Base-by-base conservation (phyloP, 2,113 vertebrate species). In the Asarcornis scutulata region DNA sequence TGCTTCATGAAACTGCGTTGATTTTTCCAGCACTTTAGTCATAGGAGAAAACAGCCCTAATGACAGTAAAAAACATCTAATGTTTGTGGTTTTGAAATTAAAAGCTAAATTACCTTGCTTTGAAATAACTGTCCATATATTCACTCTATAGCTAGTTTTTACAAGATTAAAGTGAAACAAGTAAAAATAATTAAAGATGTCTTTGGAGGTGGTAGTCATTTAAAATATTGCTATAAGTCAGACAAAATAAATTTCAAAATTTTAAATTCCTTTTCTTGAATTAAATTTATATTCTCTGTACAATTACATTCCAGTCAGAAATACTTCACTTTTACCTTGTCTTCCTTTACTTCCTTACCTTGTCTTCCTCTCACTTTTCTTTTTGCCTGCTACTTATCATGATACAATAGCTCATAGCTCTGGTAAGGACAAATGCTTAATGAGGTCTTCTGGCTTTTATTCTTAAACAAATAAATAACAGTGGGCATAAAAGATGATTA, bases 391-490 rank as follows among this genome's bases (percentile, higher is more conserved):
- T 86, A n/a, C 20, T 16, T 91, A 11, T 53, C 34, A 48, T 73
- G 15, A 38, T 18, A 53, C 8, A 75, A 34, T 67, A 59, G 2
- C 4, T 36, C 25, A 68, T 27, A 32, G 18, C 14, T 73, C 20
- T 0, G 0, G 59, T 44, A 81, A 53, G n/a, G 26, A 14, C 29
- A 75, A 75, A 53, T 22, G 4, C 5, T 72, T 84, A 46, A 83
- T 89, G 89, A 76, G 80, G 60, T 48, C 8, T 79, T 82, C 27
- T 69, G 22, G 1, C 4, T 59, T 72, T 63, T 32, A 69, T 81
- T 82, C 29, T 81, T 72, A 83, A 92, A 80, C 9, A 88, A 88
- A 73, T 82, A 20, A 84, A 80, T 53, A 89, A 72, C 36, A 67
- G 46, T n/a, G 7, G 8, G 1, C 73, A 20, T 55, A 44, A 88